Conservation (phyloP, 1,140 invertebrate species). For the Prorops nasuta region DNA sequence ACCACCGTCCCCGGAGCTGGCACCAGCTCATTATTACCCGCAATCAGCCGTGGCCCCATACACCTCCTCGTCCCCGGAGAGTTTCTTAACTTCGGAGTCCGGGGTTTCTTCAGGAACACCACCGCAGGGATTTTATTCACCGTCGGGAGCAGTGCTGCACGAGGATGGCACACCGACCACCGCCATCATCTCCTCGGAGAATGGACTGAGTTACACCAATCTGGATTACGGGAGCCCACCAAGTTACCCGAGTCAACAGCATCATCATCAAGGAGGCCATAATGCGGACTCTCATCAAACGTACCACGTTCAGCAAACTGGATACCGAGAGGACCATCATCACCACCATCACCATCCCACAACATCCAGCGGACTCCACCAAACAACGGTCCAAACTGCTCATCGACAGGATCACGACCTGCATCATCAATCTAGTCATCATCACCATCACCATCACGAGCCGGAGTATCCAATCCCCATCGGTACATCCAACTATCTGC, state of each 20-base stretch:
- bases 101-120: slow-evolving; percentile 43
- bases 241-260: slow-evolving; percentile 33
- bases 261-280: slow-evolving; percentile 25
- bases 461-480: slow-evolving; percentile 41
- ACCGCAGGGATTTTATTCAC: slow-evolving; percentile 44
- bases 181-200: slow-evolving; percentile 77
- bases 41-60: slow-evolving; percentile 45
- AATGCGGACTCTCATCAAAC: slow-evolving; percentile 33
- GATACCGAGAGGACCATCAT: slow-evolving; percentile 41
- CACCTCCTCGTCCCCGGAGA: slow-evolving; percentile 38
- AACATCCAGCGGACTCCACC: slow-evolving; percentile 22
- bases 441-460: slow-evolving; percentile 40
- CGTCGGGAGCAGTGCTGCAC: slow-evolving; percentile 46
- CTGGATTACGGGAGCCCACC: slow-evolving; percentile 67
- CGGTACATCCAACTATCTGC: slow-evolving; percentile 40
- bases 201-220: slow-evolving; percentile 87
- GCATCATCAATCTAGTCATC: slow-evolving; percentile 50
- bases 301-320: slow-evolving; percentile 36
- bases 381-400: slow-evolving; percentile 23
- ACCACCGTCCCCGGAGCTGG: slow-evolving; percentile 45
- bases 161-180: slow-evolving; percentile 63
- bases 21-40: slow-evolving; percentile 49
- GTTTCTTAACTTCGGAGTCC: slow-evolving; percentile 35
- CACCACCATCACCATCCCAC: slow-evolving; percentile 23
- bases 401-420: slow-evolving; percentile 43